phyloP scores from a whole-genome alignment of 1,140 invertebrate species.

The Harpegnathos saltator region DNA sequence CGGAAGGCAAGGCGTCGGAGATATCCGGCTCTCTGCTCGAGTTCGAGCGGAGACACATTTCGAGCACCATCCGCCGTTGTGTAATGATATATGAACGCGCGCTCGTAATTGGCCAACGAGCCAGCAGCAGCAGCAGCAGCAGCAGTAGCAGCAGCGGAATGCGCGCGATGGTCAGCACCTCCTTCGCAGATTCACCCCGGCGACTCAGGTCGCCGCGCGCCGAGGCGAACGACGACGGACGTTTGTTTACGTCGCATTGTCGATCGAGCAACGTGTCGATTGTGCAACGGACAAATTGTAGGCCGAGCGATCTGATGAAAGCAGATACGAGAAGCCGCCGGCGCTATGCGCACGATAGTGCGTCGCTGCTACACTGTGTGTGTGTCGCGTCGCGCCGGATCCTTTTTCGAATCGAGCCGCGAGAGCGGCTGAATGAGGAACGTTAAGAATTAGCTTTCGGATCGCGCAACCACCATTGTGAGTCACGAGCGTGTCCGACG shows the following conservation, averaged over 20 bases:
- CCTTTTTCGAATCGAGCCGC: not conserved
- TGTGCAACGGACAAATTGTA: slow-evolving; percentile 57
- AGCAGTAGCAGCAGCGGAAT: too few relatives aligned
- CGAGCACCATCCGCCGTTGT: slow-evolving; percentile 63
- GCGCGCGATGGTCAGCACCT: slow-evolving; percentile 72
- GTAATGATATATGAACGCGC: slow-evolving; percentile 28
- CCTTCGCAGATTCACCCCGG: slow-evolving; percentile 48
- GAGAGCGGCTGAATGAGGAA: not conserved
- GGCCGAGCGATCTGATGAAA: slow-evolving; percentile 38
- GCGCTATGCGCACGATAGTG: not conserved
- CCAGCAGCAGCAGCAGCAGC: too few relatives aligned
- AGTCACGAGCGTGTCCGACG: too few relatives aligned
- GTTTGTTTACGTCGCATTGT: slow-evolving; percentile 28
- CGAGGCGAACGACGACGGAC: not conserved
- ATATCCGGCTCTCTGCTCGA: not conserved
- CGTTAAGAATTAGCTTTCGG: not conserved
- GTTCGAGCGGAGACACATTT: slow-evolving; percentile 51
- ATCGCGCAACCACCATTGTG: not conserved
- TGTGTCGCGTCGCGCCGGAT: not conserved
- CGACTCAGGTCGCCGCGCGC: slow-evolving; percentile 2
- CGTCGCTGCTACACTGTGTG: not conserved
- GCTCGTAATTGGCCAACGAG: slow-evolving; percentile 70
- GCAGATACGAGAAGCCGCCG: too few relatives aligned
- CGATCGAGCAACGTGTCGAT: slow-evolving; percentile 29
- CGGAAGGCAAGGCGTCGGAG: slow-evolving; percentile 7